Base-by-base conservation (phyloP, 2,888 invertebrate species). In the Lithophane socia region DNA sequence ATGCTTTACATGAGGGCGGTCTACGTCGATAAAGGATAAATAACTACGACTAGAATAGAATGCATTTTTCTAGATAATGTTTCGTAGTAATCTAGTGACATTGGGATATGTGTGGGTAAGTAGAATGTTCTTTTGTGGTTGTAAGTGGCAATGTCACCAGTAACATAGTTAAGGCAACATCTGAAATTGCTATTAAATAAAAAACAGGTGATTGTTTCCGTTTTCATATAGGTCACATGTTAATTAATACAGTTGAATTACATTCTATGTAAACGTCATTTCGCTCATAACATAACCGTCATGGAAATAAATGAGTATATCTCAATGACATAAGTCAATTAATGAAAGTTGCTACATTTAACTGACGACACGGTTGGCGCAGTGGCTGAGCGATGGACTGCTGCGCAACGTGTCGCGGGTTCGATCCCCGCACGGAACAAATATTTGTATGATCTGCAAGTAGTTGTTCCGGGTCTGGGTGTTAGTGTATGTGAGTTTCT, bases 31-130 rank as follows among this genome's bases (percentile, higher is more conserved):
- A 81, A 73, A 83, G 79, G 80, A 71, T 65, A 83, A 88, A 88
- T 84, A 88, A 70, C 74, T 75, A 24, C 42, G 66, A 73, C 79
- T 77, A 87, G 76, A 86, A 87, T 79, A 87, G 77, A 86, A 82
- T 80, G 72, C 73, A 79, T 79, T 85, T 84, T 79, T 82, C 81
- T 76, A 83, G 18, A 77, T 74, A 69, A 65, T 70, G 68, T 72
- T 81, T 68, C 67, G 64, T 83, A 67, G 61, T 80, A 73, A 66
- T 69, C 65, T 24, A 74, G 74, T 82, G 77, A 76, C 74, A 80
- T 74, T 83, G 66, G 42, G n/a, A 44, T 56, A n/a, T 65, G 65
- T 76, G 60, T 73, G 52, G 58, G 47, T 49, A 24, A 29, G 44
- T 24, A 60, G 42, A 52, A 65, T 60, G 56, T 58, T 49, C 12